Percentiles rank a stretch among this genome's conserved stretches.
Conservation (phyloP, 2,113 vertebrate genomes). For the Oryzias woworae region DNA sequence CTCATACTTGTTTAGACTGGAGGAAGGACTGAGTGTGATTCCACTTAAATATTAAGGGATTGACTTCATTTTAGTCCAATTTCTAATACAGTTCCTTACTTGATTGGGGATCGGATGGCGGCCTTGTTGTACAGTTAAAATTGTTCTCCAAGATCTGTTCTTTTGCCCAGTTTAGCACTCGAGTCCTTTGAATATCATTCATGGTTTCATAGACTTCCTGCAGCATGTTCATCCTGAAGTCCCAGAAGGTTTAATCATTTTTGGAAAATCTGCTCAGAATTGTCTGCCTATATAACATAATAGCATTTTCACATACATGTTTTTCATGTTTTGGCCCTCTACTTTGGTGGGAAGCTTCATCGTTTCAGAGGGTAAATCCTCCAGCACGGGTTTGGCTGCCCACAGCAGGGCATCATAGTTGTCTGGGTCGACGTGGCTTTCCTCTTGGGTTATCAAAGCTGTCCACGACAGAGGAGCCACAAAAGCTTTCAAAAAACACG, state of each 20-base stretch:
- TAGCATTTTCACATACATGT: constrained; percentile 53
- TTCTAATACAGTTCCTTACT: constrained; percentile 22
- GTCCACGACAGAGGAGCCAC: constrained; percentile 60
- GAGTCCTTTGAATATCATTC: constrained; percentile 32
- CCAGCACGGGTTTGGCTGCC: constrained; percentile 46
- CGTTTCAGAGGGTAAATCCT: neutral
- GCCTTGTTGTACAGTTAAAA: constrained; percentile 48
- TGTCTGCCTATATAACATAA: neutral
- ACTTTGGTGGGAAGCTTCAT: constrained; percentile 34
- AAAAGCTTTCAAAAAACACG: constrained; percentile 64
- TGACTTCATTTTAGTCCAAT: too few relatives aligned
- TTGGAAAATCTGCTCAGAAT: neutral
- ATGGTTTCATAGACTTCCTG: constrained; percentile 28
- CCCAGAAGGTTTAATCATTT: neutral
- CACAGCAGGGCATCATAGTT: constrained; percentile 52
- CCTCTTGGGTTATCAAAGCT: constrained; percentile 22
- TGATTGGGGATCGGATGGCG: neutral
- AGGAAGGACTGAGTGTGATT: too few relatives aligned
- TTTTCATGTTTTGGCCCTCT: constrained; percentile 11
- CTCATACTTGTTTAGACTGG: too few relatives aligned
- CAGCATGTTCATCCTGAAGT: constrained; percentile 64
- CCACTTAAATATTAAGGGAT: too few relatives aligned
- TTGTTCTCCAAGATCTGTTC: constrained; percentile 44
- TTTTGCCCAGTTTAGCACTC: constrained; percentile 62
- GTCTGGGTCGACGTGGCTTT: constrained; percentile 13